A percentile compares a stretch with the other conserved stretches of the same genome.
Evolutionary conservation across 2,113 vertebrate genomes (phyloP).

Genomic region (Pandion haliaetus): DNA sequence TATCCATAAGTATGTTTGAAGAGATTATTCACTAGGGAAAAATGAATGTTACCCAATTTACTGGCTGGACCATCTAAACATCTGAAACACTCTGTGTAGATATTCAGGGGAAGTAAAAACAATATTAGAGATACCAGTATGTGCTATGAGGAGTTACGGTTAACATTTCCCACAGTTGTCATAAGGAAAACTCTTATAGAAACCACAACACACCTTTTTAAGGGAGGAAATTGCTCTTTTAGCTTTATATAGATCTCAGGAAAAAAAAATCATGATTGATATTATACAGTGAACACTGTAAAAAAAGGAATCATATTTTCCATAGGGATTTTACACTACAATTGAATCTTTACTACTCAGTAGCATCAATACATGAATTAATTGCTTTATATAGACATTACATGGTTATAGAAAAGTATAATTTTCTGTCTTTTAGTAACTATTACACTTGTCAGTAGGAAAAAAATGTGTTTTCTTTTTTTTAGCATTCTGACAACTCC

Average conservation of each 20-base stretch:
- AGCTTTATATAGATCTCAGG: slow-evolving; percentile 49
- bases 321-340: slow-evolving; percentile 62
- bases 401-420: slow-evolving; percentile 31
- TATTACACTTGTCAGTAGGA: slow-evolving; percentile 22
- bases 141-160: background rate
- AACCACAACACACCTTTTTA: slow-evolving; percentile 61
- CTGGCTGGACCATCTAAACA: background rate
- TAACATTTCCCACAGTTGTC: background rate
- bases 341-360: slow-evolving; percentile 43
- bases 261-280: slow-evolving; percentile 23
- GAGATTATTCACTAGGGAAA: background rate
- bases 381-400: slow-evolving; percentile 58
- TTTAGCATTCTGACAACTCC: slow-evolving; percentile 23
- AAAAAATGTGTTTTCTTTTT: background rate
- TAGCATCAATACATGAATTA: slow-evolving; percentile 35
- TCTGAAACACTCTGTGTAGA: background rate
- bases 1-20: background rate
- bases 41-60: background rate
- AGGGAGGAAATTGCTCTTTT: slow-evolving; percentile 55
- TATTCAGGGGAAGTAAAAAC: background rate
- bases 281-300: slow-evolving; percentile 43
- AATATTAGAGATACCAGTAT: background rate
- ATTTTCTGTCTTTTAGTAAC: slow-evolving; percentile 34
- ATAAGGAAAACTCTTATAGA: slow-evolving; percentile 33
- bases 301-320: slow-evolving; percentile 39